Evolutionary conservation across 2,797 vertebrate species (phyloP).

Genomic region (Gouania willdenowi): DNA sequence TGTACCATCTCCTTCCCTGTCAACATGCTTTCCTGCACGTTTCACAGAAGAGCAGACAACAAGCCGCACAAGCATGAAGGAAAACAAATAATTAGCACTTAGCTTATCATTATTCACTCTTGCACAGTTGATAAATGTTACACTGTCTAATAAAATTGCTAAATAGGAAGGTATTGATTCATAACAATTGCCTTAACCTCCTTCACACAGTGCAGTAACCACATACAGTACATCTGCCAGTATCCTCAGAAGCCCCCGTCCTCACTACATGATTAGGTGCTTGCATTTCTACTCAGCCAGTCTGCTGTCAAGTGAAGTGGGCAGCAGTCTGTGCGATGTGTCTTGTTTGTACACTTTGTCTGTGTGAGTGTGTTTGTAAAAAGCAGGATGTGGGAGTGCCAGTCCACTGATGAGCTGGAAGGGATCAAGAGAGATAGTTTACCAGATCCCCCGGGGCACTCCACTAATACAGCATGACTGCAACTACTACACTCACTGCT

Average conservation of each 20-base stretch:
- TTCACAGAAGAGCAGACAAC: not conserved
- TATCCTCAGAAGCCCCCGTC: constrained; percentile 33
- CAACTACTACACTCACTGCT: constrained; percentile 24
- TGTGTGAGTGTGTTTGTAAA: not conserved
- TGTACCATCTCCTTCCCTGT: constrained; percentile 36
- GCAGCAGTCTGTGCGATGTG: constrained; percentile 25
- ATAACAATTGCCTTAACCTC: not conserved
- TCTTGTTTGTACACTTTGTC: constrained; percentile 9
- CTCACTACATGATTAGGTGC: constrained; percentile 9
- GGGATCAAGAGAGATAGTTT: constrained; percentile 44
- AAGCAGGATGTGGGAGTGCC: constrained; percentile 46
- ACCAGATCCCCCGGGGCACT: constrained; percentile 53
- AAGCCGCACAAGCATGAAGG: not conserved
- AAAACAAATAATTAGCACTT: no score
- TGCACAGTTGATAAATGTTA: no score
- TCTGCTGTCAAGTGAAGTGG: constrained; percentile 2
- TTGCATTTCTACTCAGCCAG: constrained; percentile 15
- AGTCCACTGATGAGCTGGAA: constrained; percentile 62
- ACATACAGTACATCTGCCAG: not conserved
- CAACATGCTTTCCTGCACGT: constrained; percentile 36
- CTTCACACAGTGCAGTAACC: not conserved
- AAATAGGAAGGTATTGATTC: no score
- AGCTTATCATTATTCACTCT: no score
- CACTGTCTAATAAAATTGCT: no score
- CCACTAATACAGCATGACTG: constrained; percentile 34